A percentile compares a stretch with the other conserved stretches of the same genome.
phyloP scores from a whole-genome alignment of 2,888 invertebrate species.

The Cheilosia urbana region DNA sequence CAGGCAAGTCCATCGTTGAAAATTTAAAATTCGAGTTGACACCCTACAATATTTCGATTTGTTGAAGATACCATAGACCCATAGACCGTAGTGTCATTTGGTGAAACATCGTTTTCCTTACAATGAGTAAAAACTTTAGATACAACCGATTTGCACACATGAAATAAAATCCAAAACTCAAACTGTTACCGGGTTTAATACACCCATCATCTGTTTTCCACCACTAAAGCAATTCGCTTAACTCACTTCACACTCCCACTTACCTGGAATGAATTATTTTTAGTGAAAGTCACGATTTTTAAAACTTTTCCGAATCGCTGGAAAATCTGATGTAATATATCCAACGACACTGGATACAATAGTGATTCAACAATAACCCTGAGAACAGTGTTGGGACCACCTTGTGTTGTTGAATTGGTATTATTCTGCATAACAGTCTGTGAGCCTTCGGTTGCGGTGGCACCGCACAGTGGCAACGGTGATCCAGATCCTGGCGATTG shows the following conservation, averaged over 20 bases:
- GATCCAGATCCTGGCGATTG: conserved; percentile 86
- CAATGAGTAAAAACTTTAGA: no score
- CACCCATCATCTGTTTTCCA: no score
- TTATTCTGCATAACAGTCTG: conserved; percentile 85
- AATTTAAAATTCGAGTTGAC: no score
- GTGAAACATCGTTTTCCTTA: no score
- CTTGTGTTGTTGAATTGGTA: conserved; percentile 84
- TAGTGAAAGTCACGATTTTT: conserved; percentile 99
- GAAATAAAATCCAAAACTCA: background rate
- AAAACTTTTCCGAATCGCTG: conserved; percentile 99
- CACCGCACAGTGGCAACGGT: conserved; percentile 87
- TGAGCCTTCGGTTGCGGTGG: conserved; percentile 80
- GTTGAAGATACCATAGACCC: no score
- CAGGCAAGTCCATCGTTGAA: no score
- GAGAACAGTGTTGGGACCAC: conserved; percentile 97
- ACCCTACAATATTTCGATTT: no score
- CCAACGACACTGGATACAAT: conserved; percentile 98
- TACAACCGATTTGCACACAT: no score
- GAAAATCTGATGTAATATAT: conserved; percentile 98
- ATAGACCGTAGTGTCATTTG: no score
- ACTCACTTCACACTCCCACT: conserved; percentile 51
- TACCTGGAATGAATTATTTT: conserved; percentile 93
- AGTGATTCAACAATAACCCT: conserved; percentile 99
- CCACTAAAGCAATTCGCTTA: no score
- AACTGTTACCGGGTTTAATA: no score